Base-by-base conservation (phyloP, 2,113 vertebrate species). In the Podiceps cristatus region DNA sequence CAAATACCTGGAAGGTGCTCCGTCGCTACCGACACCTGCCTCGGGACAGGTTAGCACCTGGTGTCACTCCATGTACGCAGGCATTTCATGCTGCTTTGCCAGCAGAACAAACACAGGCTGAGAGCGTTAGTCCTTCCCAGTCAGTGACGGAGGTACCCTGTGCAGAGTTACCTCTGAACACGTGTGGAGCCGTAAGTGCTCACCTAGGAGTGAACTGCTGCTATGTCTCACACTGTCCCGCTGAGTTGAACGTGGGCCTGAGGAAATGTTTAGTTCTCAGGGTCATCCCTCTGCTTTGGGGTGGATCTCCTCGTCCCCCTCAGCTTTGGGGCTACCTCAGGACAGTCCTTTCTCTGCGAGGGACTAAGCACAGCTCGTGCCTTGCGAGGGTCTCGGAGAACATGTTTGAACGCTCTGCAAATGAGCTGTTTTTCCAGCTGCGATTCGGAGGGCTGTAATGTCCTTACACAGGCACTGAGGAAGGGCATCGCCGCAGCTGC, bases 151-250 rank as follows among this genome's bases (percentile, higher is more conserved):
- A 80, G 40, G n/a, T 58, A 18, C 18, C 22, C 53, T 4, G 12
- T 60, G 56, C 35, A 37, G 52, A 76, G n/a, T 35, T 44, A 5
- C 7, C 53, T 82, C 77, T 83, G 71, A 67, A n/a, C 13, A 2
- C 1, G 11, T 29, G 23, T 72, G 76, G 52, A 72, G 29, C 23
- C 8, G 0, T 35, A 53, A 29, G 11, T 40, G 28, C 64, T 72
- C 40, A 28, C n/a, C 31, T 20, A 13, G 22, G 58, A 82, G n/a
- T 11, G 40, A 71, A 10, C 63, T 47, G 42, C 24, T 90, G 56
- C 69, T 64, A 49, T 63, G 24, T 66, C 31, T 76, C 69, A 7
- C n/a, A 24, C 22, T 1, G 0, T 53, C 37, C 63, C 0, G 0
- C 40, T 66, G 18, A 40, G 72, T 31, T 18, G 25, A 72, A 50